These are phyloP conservation scores for Alligator mississippiensis DNA, from an alignment of 2,113 vertebrate genomes.

Conservation along the genomic window DNA sequence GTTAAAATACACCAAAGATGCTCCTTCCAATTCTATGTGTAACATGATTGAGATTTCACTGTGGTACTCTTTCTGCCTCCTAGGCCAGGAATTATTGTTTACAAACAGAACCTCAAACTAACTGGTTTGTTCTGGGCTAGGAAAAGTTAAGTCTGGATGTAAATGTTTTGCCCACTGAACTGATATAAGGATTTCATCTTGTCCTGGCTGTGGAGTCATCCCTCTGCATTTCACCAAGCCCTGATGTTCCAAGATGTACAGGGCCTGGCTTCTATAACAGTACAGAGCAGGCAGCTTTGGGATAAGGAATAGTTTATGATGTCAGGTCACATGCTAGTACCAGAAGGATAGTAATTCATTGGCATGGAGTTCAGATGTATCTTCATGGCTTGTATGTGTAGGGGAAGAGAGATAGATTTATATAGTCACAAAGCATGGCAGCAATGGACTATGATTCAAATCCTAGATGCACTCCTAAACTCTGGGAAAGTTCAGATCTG, in stretches of 20 bases:
- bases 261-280: neutral
- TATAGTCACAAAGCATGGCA: neutral
- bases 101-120: neutral
- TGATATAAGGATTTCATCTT: neutral
- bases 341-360: too few relatives aligned
- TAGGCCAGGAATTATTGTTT: neutral
- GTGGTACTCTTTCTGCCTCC: neutral
- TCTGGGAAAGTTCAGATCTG: neutral
- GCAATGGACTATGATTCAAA: neutral
- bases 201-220: neutral
- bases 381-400: rapidly evolving
- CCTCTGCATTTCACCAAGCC: neutral
- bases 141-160: neutral
- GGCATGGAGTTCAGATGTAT: neutral
- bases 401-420: neutral
- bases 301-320: neutral
- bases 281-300: rapidly evolving
- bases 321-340: too few relatives aligned
- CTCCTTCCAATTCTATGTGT: neutral
- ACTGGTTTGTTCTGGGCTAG: neutral
- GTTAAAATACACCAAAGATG: neutral
- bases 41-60: neutral
- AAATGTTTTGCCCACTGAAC: neutral
- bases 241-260: rapidly evolving
- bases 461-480: neutral